These are phyloP conservation scores for Poecile atricapillus DNA, from an alignment of 2,113 vertebrate genomes.

Conservation along the genomic window DNA sequence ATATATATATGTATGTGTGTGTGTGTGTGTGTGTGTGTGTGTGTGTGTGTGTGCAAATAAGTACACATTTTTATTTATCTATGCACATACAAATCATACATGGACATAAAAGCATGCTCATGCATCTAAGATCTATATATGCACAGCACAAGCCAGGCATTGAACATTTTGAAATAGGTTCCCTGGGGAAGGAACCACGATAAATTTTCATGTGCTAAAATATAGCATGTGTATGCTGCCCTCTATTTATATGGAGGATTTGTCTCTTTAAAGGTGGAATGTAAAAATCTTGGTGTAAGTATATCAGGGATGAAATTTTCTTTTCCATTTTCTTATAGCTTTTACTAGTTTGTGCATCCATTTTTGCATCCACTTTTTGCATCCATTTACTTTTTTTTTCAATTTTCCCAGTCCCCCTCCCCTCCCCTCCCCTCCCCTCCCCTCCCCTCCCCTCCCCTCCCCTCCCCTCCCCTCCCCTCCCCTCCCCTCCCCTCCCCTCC, in stretches of 20 bases:
- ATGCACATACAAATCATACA: background rate
- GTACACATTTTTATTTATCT: background rate
- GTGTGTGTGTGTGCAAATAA: background rate
- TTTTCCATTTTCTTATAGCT: background rate
- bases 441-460: background rate
- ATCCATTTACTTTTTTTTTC: background rate
- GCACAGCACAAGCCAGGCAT: background rate
- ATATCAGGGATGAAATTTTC: too few species aligned
- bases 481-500: too few species aligned
- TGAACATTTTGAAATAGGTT: background rate
- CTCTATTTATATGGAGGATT: background rate
- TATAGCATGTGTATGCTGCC: rapidly evolving
- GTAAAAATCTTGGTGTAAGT: background rate
- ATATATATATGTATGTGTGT: background rate
- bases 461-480: too few species aligned
- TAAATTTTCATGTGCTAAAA: background rate
- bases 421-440: background rate
- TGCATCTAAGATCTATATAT: background rate
- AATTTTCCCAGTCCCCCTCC: background rate
- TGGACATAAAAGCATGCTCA: background rate
- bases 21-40: too few species aligned
- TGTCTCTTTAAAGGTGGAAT: background rate
- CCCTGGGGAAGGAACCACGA: background rate
- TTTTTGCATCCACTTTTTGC: background rate
- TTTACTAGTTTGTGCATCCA: background rate